Evolutionary conservation across 1,140 invertebrate genomes (phyloP).

Genomic region (Drosophila kanapiae): DNA sequence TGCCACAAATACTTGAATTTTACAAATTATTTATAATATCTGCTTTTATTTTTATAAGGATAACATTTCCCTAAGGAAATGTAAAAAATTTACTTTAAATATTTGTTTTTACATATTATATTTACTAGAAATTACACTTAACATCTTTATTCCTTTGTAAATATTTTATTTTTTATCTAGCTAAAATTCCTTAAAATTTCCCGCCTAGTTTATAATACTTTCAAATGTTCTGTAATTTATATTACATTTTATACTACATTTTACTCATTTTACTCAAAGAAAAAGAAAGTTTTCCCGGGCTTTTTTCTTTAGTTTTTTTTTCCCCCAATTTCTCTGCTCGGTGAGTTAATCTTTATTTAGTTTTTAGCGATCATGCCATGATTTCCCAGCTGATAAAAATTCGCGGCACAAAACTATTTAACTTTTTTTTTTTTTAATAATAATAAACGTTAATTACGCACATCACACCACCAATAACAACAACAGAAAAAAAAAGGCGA

Average conservation of each 20-base stretch:
- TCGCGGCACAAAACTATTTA: conserved; percentile 15
- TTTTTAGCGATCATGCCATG: conserved; percentile 16
- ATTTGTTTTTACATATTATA: neutral
- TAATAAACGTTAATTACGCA: conserved; percentile 31
- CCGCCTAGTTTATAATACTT: neutral
- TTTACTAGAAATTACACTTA: neutral
- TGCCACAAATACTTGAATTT: too few species aligned
- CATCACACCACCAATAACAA: conserved; percentile 17
- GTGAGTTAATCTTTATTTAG: conserved; percentile 1
- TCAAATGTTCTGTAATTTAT: neutral
- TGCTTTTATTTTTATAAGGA: neutral
- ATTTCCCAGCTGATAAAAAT: conserved; percentile 14
- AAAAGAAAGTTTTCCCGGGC: neutral
- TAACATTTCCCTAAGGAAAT: neutral
- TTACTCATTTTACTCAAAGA: neutral
- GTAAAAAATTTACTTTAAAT: neutral
- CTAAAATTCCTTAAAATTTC: neutral
- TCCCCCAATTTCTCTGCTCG: neutral
- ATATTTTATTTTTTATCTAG: neutral
- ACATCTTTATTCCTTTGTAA: neutral
- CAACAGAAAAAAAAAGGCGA: conserved; percentile 23
- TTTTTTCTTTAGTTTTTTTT: neutral
- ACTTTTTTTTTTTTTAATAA: conserved; percentile 13
- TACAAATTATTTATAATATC: too few species aligned
- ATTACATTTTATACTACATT: neutral